Evolutionary conservation across 2,888 invertebrate species (phyloP).

Genomic region (Drosophila kanekoi): DNA sequence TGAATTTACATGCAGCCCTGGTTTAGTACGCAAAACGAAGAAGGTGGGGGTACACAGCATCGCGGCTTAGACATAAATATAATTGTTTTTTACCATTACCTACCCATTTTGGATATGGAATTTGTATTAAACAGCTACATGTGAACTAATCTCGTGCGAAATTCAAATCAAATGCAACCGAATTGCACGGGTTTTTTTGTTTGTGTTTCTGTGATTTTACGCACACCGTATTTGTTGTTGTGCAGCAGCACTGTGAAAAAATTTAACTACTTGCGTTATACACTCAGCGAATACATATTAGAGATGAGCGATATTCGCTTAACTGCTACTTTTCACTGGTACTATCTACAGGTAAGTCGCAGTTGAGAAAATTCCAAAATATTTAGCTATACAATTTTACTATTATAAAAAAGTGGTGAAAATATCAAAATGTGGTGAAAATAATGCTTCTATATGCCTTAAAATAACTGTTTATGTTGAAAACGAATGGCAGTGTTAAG

Average conservation of each 20-base stretch:
- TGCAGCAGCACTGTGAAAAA: constrained; percentile 75
- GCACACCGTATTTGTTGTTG: constrained; percentile 67
- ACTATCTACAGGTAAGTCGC: neutral
- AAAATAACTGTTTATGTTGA: neutral
- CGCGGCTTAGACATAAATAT: constrained; percentile 39
- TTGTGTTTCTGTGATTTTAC: constrained; percentile 16
- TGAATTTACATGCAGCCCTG: constrained; percentile 30
- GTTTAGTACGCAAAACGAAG: constrained; percentile 20
- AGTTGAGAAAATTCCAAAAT: neutral
- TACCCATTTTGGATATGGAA: constrained; percentile 44
- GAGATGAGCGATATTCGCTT: constrained; percentile 28
- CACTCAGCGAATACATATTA: constrained; percentile 65
- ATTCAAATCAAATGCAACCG: constrained; percentile 11
- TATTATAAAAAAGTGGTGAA: no score
- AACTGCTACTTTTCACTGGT: constrained; percentile 31
- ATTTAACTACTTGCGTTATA: constrained; percentile 62
- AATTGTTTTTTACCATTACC: constrained; percentile 18
- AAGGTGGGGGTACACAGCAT: constrained; percentile 21
- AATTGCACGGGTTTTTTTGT: neutral
- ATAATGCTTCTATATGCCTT: no score
- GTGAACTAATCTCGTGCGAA: neutral
- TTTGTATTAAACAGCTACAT: constrained; percentile 31
- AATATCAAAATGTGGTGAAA: no score
- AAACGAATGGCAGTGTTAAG: neutral
- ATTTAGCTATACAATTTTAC: neutral